Base-by-base conservation (phyloP, 2,797 vertebrate species). In the Smutsia gigantea region DNA sequence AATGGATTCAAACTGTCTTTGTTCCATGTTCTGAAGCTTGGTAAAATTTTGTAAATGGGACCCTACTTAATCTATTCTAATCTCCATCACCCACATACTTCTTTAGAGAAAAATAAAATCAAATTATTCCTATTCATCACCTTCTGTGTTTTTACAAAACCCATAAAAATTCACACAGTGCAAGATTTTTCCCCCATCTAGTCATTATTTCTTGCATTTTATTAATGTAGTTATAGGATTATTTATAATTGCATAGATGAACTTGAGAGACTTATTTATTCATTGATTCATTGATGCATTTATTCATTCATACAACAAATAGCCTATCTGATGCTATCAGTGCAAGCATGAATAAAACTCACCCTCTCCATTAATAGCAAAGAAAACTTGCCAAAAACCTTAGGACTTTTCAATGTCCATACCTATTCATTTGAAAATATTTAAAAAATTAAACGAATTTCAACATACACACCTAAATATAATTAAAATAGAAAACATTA, bases 361-460 rank as follows among this genome's bases (percentile, higher is more conserved):
- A 84, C 25, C 37, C 9, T 39, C 21, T 81, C 87, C 2, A 63
- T 15, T 75, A 18, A 31, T 3, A 19, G 10, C 4, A 92, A 75
- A 88, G 42, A 19, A 39, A 68, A 90, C 29, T 12, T 29, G 46
- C 2, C 2, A 10, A 72, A 87, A 53, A 17, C 0, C 7, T 89
- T 59, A 23, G 29, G 6, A 18, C 0, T 31, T 7, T 72, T 77
- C 74, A 89, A 87, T 18, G 46, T 12, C 11, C 55, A n/a, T 49
- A 88, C 0, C 0, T 90, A 59, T 57, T 81, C 17, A 86, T 5
- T 61, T 55, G 13, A 89, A 87, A 74, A 74, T 49, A 74, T 49
- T 86, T 95, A 13, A 87, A 93, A 77, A 92, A 4, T 23, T 96
- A 78, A 87, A 78, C 68, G 37, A 15, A 75, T 92, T 71, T 79